Base-by-base conservation (phyloP, 2,797 vertebrate genomes). In the Leptatherina wallacei region DNA sequence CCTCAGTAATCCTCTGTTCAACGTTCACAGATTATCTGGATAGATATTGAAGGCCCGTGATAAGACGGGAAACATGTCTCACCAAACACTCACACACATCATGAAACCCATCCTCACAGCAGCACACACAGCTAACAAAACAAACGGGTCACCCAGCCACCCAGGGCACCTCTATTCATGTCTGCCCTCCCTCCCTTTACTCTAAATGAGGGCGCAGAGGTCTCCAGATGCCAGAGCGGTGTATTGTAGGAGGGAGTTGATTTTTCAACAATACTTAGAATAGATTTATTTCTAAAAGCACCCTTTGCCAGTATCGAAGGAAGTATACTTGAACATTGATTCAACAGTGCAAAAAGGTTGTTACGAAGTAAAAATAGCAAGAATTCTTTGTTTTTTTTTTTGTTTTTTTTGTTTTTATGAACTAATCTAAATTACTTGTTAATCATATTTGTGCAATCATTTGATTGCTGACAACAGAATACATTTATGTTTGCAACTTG, bases 101-200 rank as follows among this genome's bases (percentile, higher is more conserved):
- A 59, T 61, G 71, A 62, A 71, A 77, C 61, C 12, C 62, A 58
- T 47, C 65, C 61, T 77, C 84, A 82, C 84, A 75, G 61, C 83
- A 70, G 78, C 22, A 11, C 61, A 75, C 89, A 82, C 87, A 93
- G 91, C 91, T 90, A 86, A 86, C 84, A 84, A 88, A 90, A 91
- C 77, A 92, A 86, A 80, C 52, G 22, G 60, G 58, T 74, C 73
- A 63, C 68, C 75, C 82, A 76, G 75, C 49, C 66, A 65, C 77
- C 71, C 77, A 40, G 35, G 29, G 61, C 86, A 80, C 57, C 65
- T 81, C 81, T 10, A 47, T 70, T 73, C 56, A 65, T 35, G 57
- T 61, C 64, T 74, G 62, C 56, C 62, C 74, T 70, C 54, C 69
- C 73, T 73, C 70, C 44, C 44, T n/a, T 67, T 68, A 47, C 33